Conservation (phyloP, 1,140 invertebrate genomes). For the Steinernema khuongi region DNA sequence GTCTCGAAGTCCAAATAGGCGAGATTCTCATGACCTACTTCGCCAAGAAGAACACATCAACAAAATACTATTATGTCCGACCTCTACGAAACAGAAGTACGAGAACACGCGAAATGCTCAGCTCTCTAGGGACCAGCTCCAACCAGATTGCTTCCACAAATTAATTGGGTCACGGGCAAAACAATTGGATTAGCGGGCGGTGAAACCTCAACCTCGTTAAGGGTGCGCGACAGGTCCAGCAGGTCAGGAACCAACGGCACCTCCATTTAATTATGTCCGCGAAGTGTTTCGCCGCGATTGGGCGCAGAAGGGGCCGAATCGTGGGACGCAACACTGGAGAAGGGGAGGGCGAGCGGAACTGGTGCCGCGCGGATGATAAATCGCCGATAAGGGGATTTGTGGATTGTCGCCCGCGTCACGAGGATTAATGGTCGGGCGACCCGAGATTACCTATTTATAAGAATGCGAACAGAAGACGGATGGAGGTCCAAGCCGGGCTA, state of each 20-base stretch:
- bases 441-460: conserved; percentile 13
- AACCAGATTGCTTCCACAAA: no score
- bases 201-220: neutral
- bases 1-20: no score
- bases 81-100: no score
- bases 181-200: no score
- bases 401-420: neutral
- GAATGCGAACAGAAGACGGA: neutral
- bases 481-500: neutral
- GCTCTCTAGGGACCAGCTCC: no score
- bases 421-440: neutral
- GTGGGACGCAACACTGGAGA: neutral
- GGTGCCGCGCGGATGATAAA: neutral
- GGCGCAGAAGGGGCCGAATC: neutral
- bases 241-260: neutral
- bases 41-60: no score
- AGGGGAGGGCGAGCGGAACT: neutral
- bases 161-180: no score
- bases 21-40: no score
- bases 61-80: no score
- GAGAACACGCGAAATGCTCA: no score
- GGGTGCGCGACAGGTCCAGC: neutral
- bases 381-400: conserved; percentile 14
- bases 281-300: no score
- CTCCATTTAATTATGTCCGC: neutral